Conservation (phyloP, 2,113 vertebrate genomes). For the Centropristis striata region DNA sequence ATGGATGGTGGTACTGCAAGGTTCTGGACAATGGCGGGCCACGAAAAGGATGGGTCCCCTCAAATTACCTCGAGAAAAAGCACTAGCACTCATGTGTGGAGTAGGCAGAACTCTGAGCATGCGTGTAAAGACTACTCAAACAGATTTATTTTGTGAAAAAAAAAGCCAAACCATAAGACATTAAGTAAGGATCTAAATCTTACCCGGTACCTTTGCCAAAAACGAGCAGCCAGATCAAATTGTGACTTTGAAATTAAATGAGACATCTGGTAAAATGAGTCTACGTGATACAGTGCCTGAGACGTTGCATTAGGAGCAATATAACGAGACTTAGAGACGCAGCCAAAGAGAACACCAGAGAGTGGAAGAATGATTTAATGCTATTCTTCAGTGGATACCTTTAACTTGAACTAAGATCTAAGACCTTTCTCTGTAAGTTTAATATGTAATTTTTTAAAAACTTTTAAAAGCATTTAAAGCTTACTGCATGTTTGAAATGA, state of each 20-base stretch:
- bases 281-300: constrained; percentile 38
- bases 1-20: constrained; percentile 99
- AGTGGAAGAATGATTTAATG: constrained; percentile 48
- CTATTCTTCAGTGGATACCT: constrained; percentile 53
- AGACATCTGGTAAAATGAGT: constrained; percentile 58
- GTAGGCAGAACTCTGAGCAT: constrained; percentile 66
- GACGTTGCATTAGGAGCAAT: constrained; percentile 43
- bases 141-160: constrained; percentile 72
- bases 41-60: constrained; percentile 99
- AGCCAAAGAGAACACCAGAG: constrained; percentile 60
- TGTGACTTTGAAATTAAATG: constrained; percentile 51
- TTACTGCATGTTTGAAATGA: constrained; percentile 80
- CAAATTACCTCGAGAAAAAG: constrained; percentile 99
- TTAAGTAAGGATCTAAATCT: constrained; percentile 44
- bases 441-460: constrained; percentile 57
- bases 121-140: constrained; percentile 67
- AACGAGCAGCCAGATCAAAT: constrained; percentile 60
- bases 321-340: constrained; percentile 39
- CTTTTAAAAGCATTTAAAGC: constrained; percentile 72
- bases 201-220: constrained; percentile 68
- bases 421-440: constrained; percentile 63
- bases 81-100: constrained; percentile 83
- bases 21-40: constrained; percentile 93
- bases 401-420: constrained; percentile 77
- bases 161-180: constrained; percentile 43